Evolutionary conservation across 2,888 invertebrate species (phyloP).

Genomic region (Thymelicus sylvestris): DNA sequence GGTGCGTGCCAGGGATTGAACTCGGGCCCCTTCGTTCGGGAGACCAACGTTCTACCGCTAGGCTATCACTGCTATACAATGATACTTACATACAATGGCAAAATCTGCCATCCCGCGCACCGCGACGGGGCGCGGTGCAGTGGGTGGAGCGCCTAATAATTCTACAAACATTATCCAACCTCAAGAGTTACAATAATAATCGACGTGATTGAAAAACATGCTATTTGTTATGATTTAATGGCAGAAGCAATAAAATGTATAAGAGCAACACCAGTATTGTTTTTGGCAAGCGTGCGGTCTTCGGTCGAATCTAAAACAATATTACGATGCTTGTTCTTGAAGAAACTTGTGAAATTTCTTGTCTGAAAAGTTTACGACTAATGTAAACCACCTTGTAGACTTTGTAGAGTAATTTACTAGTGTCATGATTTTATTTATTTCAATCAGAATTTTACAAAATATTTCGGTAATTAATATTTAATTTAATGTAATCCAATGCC

Average conservation of each 20-base stretch:
- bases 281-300: slow-evolving; percentile 8
- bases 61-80: too few species aligned
- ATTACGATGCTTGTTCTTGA: background rate
- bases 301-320: slow-evolving; percentile 5
- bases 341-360: slow-evolving; percentile 3
- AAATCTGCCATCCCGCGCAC: too few species aligned
- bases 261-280: slow-evolving; percentile 5
- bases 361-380: background rate
- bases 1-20: too few species aligned
- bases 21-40: too few species aligned
- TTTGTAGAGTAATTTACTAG: background rate
- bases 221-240: slow-evolving; percentile 15
- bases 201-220: background rate
- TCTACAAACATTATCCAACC: background rate
- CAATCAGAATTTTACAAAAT: too few species aligned
- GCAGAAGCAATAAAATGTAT: slow-evolving; percentile 15
- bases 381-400: background rate
- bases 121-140: too few species aligned
- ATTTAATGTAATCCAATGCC: too few species aligned
- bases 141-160: too few species aligned
- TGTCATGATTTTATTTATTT: too few species aligned
- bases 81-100: too few species aligned
- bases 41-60: too few species aligned
- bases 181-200: slow-evolving; percentile 3
- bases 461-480: too few species aligned